Evolutionary conservation across 2,797 vertebrate genomes (phyloP).

Genomic region (Emydoidea blandingii): DNA sequence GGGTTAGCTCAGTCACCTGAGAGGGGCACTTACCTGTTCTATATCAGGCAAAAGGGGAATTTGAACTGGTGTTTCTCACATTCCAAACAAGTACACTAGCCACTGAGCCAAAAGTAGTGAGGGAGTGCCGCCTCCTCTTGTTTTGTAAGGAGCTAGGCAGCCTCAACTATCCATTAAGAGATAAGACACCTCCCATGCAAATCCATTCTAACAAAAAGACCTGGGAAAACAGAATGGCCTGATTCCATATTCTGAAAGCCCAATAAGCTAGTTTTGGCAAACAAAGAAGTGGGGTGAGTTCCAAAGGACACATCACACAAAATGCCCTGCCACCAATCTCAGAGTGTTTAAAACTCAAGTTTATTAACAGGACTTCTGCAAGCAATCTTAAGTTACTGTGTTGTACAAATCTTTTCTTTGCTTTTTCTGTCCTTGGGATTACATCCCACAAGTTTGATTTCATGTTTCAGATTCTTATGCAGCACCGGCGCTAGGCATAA

Average conservation of each 20-base stretch:
- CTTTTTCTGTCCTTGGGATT: neutral
- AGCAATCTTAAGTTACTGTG: neutral
- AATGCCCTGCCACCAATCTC: neutral
- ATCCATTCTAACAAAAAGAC: neutral
- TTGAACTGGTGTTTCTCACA: neutral
- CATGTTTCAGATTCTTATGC: neutral
- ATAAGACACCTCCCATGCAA: neutral
- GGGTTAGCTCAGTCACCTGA: neutral
- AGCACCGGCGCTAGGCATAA: neutral
- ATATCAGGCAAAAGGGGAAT: neutral
- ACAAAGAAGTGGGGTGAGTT: neutral
- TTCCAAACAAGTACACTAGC: neutral
- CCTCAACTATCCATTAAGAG: neutral
- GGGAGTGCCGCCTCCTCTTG: neutral
- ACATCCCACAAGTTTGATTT: neutral
- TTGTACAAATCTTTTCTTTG: neutral
- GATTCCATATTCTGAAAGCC: neutral
- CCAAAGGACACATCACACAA: neutral
- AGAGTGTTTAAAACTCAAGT: neutral
- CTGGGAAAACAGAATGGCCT: neutral
- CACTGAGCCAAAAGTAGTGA: neutral
- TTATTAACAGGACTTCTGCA: neutral
- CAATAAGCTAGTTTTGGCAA: neutral
- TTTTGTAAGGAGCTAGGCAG: neutral
- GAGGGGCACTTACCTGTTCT: neutral